Conservation (phyloP, 2,113 vertebrate species). For the Odobenus rosmarus region DNA sequence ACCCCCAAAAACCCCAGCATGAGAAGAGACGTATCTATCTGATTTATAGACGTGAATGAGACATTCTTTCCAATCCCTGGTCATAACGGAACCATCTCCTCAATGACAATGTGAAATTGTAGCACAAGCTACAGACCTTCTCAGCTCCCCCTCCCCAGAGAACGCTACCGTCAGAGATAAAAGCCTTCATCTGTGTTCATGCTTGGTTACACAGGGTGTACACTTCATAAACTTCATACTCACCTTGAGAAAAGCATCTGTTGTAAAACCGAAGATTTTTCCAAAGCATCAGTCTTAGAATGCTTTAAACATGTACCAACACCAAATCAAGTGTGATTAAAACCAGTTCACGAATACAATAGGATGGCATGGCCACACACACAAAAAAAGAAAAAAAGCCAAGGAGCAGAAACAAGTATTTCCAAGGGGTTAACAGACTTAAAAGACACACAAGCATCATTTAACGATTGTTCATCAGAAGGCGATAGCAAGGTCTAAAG, state of each 20-base stretch:
- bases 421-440: slow-evolving; percentile 73
- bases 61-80: slow-evolving; percentile 24
- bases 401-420: slow-evolving; percentile 64
- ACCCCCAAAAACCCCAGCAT: not conserved
- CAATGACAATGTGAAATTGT: slow-evolving; percentile 29
- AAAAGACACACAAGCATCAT: slow-evolving; percentile 45
- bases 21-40: not conserved
- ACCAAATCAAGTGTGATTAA: slow-evolving; percentile 72
- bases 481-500: slow-evolving; percentile 47
- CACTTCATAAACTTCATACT: slow-evolving; percentile 64
- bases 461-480: slow-evolving; percentile 5
- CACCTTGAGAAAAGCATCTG: slow-evolving; percentile 76
- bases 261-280: slow-evolving; percentile 77
- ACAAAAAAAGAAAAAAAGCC: slow-evolving; percentile 27
- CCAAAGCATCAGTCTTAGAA: slow-evolving; percentile 75
- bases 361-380: slow-evolving; percentile 63
- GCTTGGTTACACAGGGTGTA: not conserved
- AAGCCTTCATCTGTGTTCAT: not conserved
- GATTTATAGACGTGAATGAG: not conserved
- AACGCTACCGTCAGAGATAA: not conserved
- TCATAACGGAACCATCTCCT: not conserved
- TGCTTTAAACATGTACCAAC: slow-evolving; percentile 59
- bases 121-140: not conserved
- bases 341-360: slow-evolving; percentile 67
- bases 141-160: not conserved